Conservation (phyloP, 2,113 vertebrate genomes). For the Mellivora capensis region DNA sequence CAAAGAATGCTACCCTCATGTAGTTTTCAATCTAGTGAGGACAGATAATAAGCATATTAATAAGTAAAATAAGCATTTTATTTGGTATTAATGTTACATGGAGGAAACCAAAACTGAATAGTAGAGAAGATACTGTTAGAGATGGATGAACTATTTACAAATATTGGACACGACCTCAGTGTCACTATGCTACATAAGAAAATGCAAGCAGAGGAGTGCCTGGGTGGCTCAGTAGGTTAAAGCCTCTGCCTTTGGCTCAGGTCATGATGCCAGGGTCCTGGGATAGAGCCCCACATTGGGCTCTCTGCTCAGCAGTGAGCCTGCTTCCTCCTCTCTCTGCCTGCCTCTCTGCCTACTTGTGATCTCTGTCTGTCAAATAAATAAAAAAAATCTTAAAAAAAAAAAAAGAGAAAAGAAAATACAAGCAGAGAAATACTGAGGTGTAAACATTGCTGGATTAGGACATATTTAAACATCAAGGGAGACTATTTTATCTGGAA, state of each 20-base stretch:
- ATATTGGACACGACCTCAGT: not conserved
- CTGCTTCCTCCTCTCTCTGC: too few species aligned
- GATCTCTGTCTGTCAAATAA: too few species aligned
- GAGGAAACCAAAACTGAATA: not conserved
- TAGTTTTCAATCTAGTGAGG: not conserved
- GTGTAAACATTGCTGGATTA: not conserved
- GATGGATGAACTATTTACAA: not conserved
- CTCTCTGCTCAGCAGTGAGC: too few species aligned
- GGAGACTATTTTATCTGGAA: not conserved
- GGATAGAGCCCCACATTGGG: too few species aligned
- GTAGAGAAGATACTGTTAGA: not conserved
- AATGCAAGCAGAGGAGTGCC: not conserved
- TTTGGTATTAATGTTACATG: not conserved
- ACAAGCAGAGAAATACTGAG: not conserved
- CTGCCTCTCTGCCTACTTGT: too few species aligned
- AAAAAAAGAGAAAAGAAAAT: not conserved
- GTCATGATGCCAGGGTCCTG: too few species aligned
- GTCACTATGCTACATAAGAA: not conserved
- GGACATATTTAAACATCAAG: not conserved
- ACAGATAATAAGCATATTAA: not conserved
- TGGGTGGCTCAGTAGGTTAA: too few species aligned
- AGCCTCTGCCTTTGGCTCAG: too few species aligned
- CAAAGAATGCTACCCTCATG: fast-evolving
- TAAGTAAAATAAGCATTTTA: not conserved
- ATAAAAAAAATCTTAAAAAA: too few species aligned